Percentiles rank a stretch among this genome's conserved stretches.
phyloP scores from a whole-genome alignment of 2,113 vertebrate species.

The Gopherus evgoodei region DNA sequence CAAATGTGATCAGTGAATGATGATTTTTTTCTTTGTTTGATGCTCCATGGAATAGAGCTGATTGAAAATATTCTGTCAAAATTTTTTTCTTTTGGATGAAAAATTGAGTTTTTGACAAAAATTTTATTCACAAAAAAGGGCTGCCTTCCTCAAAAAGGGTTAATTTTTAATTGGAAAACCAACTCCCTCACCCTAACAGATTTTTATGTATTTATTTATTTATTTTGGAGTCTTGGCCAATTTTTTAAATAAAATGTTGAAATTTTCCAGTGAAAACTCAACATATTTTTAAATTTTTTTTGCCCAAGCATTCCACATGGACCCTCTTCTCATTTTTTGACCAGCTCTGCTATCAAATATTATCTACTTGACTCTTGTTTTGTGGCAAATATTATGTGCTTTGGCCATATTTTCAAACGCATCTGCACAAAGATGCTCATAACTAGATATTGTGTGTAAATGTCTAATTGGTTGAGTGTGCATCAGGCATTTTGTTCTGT shows the following conservation, averaged over 20 bases:
- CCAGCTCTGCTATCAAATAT: neutral
- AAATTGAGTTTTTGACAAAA: neutral
- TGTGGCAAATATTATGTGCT: neutral
- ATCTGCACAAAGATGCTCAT: neutral
- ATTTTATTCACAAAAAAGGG: neutral
- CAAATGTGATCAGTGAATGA: neutral
- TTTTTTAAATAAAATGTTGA: neutral
- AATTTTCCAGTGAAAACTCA: neutral
- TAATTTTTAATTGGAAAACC: neutral
- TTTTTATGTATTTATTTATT: neutral
- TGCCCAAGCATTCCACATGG: neutral
- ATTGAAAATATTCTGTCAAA: neutral
- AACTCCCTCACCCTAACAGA: neutral
- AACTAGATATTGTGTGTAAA: neutral
- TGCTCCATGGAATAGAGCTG: neutral
- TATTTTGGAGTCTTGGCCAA: neutral
- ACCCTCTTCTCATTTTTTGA: neutral
- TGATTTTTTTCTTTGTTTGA: neutral
- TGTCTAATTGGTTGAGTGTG: neutral
- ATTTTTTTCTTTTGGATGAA: fast-evolving
- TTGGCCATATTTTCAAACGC: neutral
- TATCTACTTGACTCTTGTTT: neutral
- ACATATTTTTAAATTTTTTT: neutral
- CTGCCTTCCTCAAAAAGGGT: neutral
- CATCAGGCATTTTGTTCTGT: neutral